Evolutionary conservation across 1,140 invertebrate genomes (phyloP).

Genomic region (Chrysoperla carnea): DNA sequence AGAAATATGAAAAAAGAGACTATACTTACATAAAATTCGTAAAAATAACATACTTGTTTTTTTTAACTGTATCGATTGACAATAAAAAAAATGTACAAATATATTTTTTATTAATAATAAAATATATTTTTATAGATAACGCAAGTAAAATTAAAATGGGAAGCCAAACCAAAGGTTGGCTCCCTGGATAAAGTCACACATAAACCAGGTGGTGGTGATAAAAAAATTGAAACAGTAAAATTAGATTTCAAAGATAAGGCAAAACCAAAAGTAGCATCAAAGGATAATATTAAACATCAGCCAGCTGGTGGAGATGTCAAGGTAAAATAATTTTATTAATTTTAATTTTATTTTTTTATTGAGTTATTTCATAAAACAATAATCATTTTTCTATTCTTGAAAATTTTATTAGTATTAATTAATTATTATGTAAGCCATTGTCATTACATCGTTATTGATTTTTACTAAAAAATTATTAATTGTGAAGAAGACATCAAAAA

Average conservation of each 20-base stretch:
- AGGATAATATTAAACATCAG: conserved; percentile 75
- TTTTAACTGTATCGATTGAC: too few species aligned
- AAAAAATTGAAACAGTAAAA: conserved; percentile 80
- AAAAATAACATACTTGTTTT: too few species aligned
- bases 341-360: not conserved
- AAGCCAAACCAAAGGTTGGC: conserved; percentile 82
- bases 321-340: conserved; percentile 37
- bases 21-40: too few species aligned
- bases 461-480: too few species aligned
- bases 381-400: too few species aligned
- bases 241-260: conserved; percentile 83
- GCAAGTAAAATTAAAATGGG: conserved; percentile 78
- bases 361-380: not conserved
- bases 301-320: conserved; percentile 80
- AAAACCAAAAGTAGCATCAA: conserved; percentile 81
- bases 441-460: too few species aligned
- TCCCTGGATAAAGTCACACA: conserved; percentile 87
- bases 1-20: too few species aligned
- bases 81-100: too few species aligned
- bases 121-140: conserved; percentile 40
- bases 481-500: too few species aligned
- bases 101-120: too few species aligned
- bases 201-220: conserved; percentile 81
- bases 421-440: too few species aligned
- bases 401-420: too few species aligned